Percentiles rank a stretch among this genome's conserved stretches.
phyloP scores from a whole-genome alignment of 2,113 vertebrate genomes.

The Paedocypris sp. region DNA sequence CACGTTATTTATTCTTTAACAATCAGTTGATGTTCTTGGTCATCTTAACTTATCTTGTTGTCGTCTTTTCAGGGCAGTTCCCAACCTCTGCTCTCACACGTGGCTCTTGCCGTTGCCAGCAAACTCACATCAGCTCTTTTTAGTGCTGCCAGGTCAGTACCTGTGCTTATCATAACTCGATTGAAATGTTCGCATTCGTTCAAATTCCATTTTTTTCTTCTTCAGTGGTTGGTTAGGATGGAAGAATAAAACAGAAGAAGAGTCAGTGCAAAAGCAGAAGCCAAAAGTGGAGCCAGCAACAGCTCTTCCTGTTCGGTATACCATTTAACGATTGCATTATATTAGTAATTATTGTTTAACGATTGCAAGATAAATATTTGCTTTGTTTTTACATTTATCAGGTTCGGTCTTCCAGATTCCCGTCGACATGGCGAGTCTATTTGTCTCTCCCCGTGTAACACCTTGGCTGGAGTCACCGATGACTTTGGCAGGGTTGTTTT shows the following conservation, averaged over 20 bases:
- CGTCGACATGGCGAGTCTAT: constrained; percentile 88
- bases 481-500: constrained; percentile 89
- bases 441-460: constrained; percentile 89
- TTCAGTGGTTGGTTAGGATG: constrained; percentile 92
- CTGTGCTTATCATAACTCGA: neutral
- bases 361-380: neutral
- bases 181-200: neutral
- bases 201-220: constrained; percentile 3
- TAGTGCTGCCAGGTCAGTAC: constrained; percentile 81
- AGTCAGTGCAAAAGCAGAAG: constrained; percentile 78
- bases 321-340: too few species aligned
- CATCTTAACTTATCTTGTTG: neutral
- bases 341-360: too few species aligned
- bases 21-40: neutral
- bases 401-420: constrained; percentile 93
- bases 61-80: constrained; percentile 76
- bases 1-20: too few species aligned
- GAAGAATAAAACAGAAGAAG: constrained; percentile 86
- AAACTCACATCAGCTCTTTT: constrained; percentile 96
- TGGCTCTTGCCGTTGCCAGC: constrained; percentile 94
- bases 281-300: constrained; percentile 92
- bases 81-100: constrained; percentile 88
- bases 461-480: constrained; percentile 89
- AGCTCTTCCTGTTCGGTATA: constrained; percentile 80
- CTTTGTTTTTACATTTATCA: constrained; percentile 36